Conservation (phyloP, 2,797 vertebrate genomes). For the Danio tinwini region DNA sequence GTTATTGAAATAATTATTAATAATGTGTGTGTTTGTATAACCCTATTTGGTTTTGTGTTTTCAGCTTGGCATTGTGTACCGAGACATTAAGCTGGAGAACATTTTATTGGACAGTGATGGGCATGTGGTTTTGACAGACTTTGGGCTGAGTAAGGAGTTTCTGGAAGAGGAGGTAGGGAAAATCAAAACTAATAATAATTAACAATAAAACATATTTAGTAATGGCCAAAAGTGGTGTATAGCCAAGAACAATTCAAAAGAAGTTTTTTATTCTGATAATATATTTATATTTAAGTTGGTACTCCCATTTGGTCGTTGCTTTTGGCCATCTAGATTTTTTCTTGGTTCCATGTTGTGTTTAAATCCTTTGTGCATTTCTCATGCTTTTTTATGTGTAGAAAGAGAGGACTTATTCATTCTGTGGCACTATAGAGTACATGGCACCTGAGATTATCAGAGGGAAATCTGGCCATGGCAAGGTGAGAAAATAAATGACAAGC, state of each 20-base stretch:
- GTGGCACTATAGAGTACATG: constrained; percentile 96
- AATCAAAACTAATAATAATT: neutral
- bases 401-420: constrained; percentile 93
- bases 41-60: constrained; percentile 38
- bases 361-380: neutral
- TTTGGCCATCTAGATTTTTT: neutral
- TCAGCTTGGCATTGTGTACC: constrained; percentile 93
- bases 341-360: neutral
- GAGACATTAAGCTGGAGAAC: constrained; percentile 94
- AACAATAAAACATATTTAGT: no score
- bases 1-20: neutral
- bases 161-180: constrained; percentile 84
- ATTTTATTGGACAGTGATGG: constrained; percentile 91
- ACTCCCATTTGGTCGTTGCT: no score
- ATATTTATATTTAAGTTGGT: no score
- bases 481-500: constrained; percentile 58
- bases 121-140: constrained; percentile 92
- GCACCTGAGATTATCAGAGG: constrained; percentile 94
- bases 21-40: neutral
- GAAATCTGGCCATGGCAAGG: constrained; percentile 91
- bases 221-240: no score
- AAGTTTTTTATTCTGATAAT: no score
- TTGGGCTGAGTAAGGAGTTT: constrained; percentile 94
- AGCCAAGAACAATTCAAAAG: no score
- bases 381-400: constrained; percentile 72